phyloP scores from a whole-genome alignment of 2,797 vertebrate species.

The Macropus fuliginosus region DNA sequence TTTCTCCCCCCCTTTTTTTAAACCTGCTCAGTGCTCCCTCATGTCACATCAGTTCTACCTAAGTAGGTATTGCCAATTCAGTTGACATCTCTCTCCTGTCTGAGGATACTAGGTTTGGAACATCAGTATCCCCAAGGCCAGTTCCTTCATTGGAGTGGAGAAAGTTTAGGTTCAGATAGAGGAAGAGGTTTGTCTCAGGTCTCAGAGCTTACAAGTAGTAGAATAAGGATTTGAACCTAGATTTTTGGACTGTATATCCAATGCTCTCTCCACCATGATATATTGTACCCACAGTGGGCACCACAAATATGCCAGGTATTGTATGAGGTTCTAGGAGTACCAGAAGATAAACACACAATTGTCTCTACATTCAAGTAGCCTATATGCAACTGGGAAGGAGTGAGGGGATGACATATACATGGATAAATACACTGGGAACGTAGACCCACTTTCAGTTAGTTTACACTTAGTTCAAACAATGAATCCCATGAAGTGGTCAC shows the following conservation, averaged over 20 bases:
- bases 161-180: not conserved
- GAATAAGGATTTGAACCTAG: not conserved
- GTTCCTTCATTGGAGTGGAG: not conserved
- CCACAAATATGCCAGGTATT: not conserved
- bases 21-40: not conserved
- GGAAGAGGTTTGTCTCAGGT: not conserved
- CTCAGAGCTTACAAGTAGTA: not conserved
- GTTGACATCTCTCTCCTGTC: not conserved
- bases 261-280: not conserved
- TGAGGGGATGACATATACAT: not conserved
- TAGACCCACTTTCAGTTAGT: not conserved
- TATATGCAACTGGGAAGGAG: not conserved
- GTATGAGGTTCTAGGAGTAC: not conserved
- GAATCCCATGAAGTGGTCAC: not conserved
- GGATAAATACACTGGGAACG: not conserved
- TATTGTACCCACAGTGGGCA: not conserved
- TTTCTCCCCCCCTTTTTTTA: not conserved
- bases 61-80: not conserved
- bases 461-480: not conserved
- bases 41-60: not conserved
- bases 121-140: not conserved
- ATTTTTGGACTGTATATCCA: not conserved
- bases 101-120: not conserved
- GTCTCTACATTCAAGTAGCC: not conserved
- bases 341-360: not conserved